Evolutionary conservation across 2,113 vertebrate genomes (phyloP).

Genomic region (Microcebus jonahi): DNA sequence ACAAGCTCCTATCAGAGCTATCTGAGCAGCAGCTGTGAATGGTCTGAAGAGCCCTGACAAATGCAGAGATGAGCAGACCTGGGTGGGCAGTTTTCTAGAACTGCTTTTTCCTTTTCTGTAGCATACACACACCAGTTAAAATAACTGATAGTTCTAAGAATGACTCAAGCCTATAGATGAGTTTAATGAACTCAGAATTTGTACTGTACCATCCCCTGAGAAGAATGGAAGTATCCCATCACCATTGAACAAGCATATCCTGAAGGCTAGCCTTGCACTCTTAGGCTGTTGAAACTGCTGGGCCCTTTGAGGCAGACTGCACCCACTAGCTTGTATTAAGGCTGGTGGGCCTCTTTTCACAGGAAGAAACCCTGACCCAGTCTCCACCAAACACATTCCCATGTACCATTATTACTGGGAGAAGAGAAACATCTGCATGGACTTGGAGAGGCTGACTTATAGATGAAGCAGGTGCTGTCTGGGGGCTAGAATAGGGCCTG

Average conservation of each 20-base stretch:
- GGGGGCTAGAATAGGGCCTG: background rate
- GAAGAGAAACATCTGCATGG: background rate
- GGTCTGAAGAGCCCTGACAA: conserved; percentile 78
- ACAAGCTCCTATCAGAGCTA: conserved; percentile 76
- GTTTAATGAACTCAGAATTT: background rate
- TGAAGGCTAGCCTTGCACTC: background rate
- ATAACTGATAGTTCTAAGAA: background rate
- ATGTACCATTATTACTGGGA: background rate
- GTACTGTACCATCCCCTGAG: too few relatives aligned
- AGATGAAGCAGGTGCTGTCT: background rate
- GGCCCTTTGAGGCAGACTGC: background rate
- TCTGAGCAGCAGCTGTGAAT: conserved; percentile 76
- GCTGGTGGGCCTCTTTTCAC: background rate
- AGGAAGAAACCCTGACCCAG: background rate
- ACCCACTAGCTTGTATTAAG: background rate
- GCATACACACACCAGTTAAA: conserved; percentile 22
- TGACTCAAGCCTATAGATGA: background rate
- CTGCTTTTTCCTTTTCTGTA: background rate
- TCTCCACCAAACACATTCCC: background rate
- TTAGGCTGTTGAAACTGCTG: background rate
- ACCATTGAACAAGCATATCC: background rate
- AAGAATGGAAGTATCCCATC: background rate
- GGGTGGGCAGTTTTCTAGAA: conserved; percentile 67
- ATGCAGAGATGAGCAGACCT: conserved; percentile 73
- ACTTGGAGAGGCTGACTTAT: background rate